A percentile compares a stretch with the other conserved stretches of the same genome.
Conservation (phyloP, 2,888 invertebrate species). For the Tanytarsus gracilentus region DNA sequence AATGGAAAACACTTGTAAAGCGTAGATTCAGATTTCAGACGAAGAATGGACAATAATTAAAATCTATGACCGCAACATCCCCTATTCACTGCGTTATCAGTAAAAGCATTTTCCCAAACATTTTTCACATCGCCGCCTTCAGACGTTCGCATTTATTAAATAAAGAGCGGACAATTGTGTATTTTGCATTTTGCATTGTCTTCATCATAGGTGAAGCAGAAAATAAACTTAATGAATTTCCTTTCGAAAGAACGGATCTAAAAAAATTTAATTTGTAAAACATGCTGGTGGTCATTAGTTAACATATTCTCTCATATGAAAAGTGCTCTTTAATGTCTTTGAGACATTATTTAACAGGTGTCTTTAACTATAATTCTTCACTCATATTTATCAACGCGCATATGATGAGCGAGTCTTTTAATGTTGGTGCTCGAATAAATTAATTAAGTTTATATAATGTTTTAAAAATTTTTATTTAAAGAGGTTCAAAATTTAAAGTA, state of each 20-base stretch:
- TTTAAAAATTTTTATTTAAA: too few relatives aligned
- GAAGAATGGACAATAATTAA: constrained; percentile 4
- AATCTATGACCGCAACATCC: constrained; percentile 2
- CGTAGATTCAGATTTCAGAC: neutral
- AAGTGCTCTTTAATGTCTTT: constrained; percentile 11
- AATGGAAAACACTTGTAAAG: constrained; percentile 27
- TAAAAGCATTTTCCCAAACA: constrained; percentile 22
- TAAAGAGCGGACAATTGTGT: neutral
- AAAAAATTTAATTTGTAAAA: constrained; percentile 15
- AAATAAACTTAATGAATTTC: too few relatives aligned
- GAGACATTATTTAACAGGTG: constrained; percentile 20
- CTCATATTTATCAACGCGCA: too few relatives aligned
- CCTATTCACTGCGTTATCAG: constrained; percentile 19
- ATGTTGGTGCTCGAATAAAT: too few relatives aligned
- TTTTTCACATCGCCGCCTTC: neutral
- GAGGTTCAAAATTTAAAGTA: too few relatives aligned
- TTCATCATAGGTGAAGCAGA: too few relatives aligned
- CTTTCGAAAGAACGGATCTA: neutral
- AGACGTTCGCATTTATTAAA: neutral
- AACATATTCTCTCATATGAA: neutral
- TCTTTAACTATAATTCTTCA: too few relatives aligned
- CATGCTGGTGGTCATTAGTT: constrained; percentile 27
- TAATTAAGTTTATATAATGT: too few relatives aligned
- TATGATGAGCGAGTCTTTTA: too few relatives aligned
- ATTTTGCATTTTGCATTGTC: neutral